Base-by-base conservation (phyloP, 2,113 vertebrate species). In the Thamnophis sirtalis region DNA sequence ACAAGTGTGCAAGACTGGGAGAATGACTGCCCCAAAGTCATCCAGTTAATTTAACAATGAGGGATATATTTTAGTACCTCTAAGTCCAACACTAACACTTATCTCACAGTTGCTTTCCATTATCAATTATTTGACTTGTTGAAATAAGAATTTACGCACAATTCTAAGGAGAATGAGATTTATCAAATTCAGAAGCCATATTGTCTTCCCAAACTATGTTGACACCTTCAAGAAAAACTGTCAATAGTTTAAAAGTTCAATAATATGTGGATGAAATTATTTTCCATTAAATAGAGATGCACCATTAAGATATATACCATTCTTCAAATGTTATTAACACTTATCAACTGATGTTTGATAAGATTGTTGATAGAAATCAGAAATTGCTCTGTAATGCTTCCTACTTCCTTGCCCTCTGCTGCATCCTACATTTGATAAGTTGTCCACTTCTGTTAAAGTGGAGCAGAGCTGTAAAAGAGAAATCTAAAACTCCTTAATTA, bases 371-470 rank as follows among this genome's bases (percentile, higher is more conserved):
- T 13, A 89, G 91, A 92, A 92, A 48, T 28, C 24, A 88, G 91
- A 73, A 73, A 9, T 21, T 73, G 17, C n/a, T 11, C 58, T 49
- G 3, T n/a, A 87, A 55, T 1, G 43, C 43, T 55, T 54, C 19
- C 15, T 63, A 9, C 33, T 89, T 56, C 48, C 85, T 22, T 2
- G 2, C 21, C 33, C 33, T 33, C 68, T 24, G 55, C 93, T 94
- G 84, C 91, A 33, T 94, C 93, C 90, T 86, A 93, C 86, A 43
- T 86, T 90, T 94, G 60, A 93, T 88, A 94, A 94, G 90, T 89
- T 95, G 93, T 93, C 93, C 87, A 95, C 90, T 93, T 95, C 50
- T 93, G 91, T 92, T 94, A 91, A 95, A 94, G 89, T 94, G 53
- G 63, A 94, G 68, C 95, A 94, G 93, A 48, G 92, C 86, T 95